These are phyloP conservation scores for Ypsolopha sequella DNA, from an alignment of 2,888 invertebrate species.

Conservation along the genomic window DNA sequence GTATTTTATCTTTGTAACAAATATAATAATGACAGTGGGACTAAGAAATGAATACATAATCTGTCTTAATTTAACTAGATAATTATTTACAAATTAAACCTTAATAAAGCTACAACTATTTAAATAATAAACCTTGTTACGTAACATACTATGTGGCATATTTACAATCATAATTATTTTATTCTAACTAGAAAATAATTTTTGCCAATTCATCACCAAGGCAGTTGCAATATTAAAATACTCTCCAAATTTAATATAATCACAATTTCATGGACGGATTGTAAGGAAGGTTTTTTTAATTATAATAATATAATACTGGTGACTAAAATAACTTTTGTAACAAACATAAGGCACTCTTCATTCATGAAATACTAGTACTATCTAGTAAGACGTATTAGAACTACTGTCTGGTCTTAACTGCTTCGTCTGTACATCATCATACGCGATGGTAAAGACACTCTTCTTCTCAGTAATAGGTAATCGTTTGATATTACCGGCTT, in stretches of 20 bases:
- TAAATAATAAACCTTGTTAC: constrained; percentile 39
- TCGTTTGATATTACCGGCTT: constrained; percentile 70
- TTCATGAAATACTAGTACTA: background rate
- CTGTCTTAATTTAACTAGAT: background rate
- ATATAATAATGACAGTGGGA: constrained; percentile 52
- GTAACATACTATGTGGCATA: constrained; percentile 18
- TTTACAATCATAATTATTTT: constrained; percentile 19
- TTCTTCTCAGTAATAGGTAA: constrained; percentile 87
- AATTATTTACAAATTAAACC: constrained; percentile 47
- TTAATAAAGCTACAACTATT: constrained; percentile 41
- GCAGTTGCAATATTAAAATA: constrained; percentile 35
- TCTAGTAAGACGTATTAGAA: constrained; percentile 72
- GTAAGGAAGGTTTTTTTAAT: background rate
- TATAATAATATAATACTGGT: constrained; percentile 2
- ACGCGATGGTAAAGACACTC: constrained; percentile 93
- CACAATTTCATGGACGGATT: constrained; percentile 2
- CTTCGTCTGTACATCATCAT: constrained; percentile 90
- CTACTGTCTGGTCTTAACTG: constrained; percentile 85
- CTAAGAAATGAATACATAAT: constrained; percentile 16
- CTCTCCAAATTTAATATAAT: constrained; percentile 3
- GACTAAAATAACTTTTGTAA: constrained; percentile 1
- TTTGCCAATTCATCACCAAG: constrained; percentile 50
- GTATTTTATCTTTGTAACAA: constrained; percentile 57
- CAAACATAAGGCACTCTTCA: constrained; percentile 4
- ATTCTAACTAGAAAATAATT: too few species aligned